phyloP scores from a whole-genome alignment of 2,797 vertebrate species.

The Percopsis omiscomaycus region DNA sequence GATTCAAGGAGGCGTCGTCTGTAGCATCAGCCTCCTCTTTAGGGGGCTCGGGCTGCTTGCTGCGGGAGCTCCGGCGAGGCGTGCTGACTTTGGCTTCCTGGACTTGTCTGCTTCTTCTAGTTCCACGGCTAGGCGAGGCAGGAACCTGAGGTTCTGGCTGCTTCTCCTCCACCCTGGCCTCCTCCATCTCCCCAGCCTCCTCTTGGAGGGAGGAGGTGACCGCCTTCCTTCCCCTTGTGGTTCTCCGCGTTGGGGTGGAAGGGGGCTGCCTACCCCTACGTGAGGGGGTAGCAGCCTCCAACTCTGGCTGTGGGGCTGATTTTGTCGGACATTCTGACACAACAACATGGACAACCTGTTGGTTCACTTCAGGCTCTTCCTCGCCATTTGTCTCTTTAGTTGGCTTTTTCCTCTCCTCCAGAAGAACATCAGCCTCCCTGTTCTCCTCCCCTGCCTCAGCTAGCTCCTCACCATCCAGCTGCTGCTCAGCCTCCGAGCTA shows the following conservation, averaged over 20 bases:
- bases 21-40: slow-evolving; percentile 27
- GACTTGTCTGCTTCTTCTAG: slow-evolving; percentile 66
- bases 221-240: slow-evolving; percentile 44
- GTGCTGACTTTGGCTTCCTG: slow-evolving; percentile 56
- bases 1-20: slow-evolving; percentile 7
- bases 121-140: slow-evolving; percentile 65
- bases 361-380: slow-evolving; percentile 14
- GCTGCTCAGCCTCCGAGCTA: too few species aligned
- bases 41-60: slow-evolving; percentile 35
- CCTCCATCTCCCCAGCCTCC: slow-evolving; percentile 37
- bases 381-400: neutral
- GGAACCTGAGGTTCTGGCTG: slow-evolving; percentile 37
- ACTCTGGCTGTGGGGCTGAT: slow-evolving; percentile 25
- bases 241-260: slow-evolving; percentile 58
- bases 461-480: neutral
- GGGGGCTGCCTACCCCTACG: slow-evolving; percentile 45
- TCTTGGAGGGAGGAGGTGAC: slow-evolving; percentile 57
- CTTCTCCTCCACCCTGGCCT: slow-evolving; percentile 15
- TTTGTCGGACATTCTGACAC: slow-evolving; percentile 23
- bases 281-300: slow-evolving; percentile 11
- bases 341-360: slow-evolving; percentile 8
- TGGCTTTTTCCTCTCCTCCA: slow-evolving; percentile 2
- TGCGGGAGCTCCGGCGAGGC: slow-evolving; percentile 77
- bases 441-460: slow-evolving; percentile 12
- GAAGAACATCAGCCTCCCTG: neutral